Base-by-base conservation (phyloP, 2,888 invertebrate species). In the Drosophila anomelani region DNA sequence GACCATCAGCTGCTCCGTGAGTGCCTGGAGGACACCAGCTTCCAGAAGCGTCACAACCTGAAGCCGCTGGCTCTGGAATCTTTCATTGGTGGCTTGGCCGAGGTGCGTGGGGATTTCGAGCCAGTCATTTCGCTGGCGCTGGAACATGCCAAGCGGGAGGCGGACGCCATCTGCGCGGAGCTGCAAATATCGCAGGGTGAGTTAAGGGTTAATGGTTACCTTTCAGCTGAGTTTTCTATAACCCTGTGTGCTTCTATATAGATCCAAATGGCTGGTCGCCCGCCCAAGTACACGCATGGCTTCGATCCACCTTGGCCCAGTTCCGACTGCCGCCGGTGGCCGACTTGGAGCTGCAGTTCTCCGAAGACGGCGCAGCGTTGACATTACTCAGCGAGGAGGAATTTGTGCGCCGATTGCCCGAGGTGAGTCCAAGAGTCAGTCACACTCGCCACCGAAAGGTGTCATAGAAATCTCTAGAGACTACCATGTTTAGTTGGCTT, bases 191-290 rank as follows among this genome's bases (percentile, higher is more conserved):
- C 97, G 92, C 95, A 96, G 93, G 97, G 97, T 97, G 93, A 95
- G 95, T 72, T 4, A 1, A 10, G 4, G 32, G 4, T 17, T 1
- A 10, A 7, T 20, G 20, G 9, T 15, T 0, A 7, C 10, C 2
- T 3, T 1, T 9, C 23, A 13, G 1, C 1, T 0, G 2, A 6
- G 38, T 8, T 3, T 4, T 9, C 3, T 34, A 39, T 17, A 54
- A 54, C 8, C 6, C 1, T 8, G 8, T 2, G 3, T 2, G 4
- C 7, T 26, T 39, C 10, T 15, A 29, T 10, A 5, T 13, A 98
- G 98, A 98, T 94, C 98, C 98, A 77, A 94, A 95, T 91, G 95
- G 95, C 86, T 98, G 98, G 98, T 96, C 95, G 83, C 93, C 95
- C 17, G 94, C 95, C 70, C 96, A 98, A 91, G 98, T 97, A 54